Conservation (phyloP, 2,888 invertebrate species). For the Augochlorella aurata region DNA sequence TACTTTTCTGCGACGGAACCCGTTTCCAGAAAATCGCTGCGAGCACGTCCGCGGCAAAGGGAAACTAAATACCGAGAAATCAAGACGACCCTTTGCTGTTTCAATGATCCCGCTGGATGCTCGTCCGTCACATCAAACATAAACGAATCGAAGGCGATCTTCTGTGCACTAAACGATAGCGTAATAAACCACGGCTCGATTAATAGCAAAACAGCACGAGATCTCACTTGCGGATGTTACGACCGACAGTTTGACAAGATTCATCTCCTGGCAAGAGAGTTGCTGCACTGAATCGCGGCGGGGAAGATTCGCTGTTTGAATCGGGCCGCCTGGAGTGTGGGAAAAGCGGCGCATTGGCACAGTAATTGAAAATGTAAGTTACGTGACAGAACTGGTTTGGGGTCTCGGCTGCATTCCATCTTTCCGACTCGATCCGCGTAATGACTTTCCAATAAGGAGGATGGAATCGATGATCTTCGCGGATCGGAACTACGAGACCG, state of each 20-base stretch:
- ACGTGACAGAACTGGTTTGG: constrained; percentile 16
- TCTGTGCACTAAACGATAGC: no score
- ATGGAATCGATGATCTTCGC: neutral
- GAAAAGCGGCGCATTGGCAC: neutral
- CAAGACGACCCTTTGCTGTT: no score
- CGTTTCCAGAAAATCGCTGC: no score
- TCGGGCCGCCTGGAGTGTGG: neutral
- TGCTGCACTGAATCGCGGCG: neutral
- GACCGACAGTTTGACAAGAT: no score
- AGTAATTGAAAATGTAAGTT: neutral
- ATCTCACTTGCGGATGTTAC: neutral
- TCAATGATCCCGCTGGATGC: no score
- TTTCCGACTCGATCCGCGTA: neutral
- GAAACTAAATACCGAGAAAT: no score
- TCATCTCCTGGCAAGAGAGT: neutral
- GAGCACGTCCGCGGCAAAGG: no score
- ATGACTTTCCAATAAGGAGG: neutral
- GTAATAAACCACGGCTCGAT: no score
- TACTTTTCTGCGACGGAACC: no score
- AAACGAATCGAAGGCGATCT: no score
- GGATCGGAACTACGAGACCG: neutral
- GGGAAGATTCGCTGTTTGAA: neutral
- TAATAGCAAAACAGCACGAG: no score
- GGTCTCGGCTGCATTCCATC: constrained; percentile 1
- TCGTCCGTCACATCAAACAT: no score